phyloP scores from a whole-genome alignment of 2,113 vertebrate genomes.

The Pristiophorus japonicus region DNA sequence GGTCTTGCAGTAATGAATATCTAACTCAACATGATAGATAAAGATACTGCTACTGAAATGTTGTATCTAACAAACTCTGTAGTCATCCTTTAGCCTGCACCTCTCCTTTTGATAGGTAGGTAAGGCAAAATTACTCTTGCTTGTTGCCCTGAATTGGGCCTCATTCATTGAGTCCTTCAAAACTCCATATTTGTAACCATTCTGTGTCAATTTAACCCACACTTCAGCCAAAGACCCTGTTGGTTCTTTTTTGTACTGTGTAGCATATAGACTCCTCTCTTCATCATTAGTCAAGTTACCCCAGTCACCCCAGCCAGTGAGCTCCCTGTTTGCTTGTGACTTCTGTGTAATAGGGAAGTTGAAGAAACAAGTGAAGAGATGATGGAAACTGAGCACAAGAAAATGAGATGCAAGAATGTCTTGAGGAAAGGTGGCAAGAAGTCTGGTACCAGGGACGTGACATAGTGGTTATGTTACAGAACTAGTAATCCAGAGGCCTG shows the following conservation, averaged over 20 bases:
- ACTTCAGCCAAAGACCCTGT: background rate
- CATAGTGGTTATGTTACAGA: no score
- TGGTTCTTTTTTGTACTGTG: background rate
- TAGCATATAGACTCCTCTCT: background rate
- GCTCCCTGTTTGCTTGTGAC: background rate
- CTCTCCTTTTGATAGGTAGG: background rate
- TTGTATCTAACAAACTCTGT: background rate
- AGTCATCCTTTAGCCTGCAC: background rate
- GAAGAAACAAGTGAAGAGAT: background rate
- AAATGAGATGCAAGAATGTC: background rate
- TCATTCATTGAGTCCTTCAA: background rate
- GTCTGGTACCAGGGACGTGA: no score
- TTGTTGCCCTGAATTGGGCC: background rate
- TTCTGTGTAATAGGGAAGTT: background rate
- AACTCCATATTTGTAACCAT: background rate
- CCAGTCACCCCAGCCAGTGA: no score
- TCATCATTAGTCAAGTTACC: background rate
- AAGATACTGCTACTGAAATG: background rate
- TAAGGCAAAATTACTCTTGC: background rate
- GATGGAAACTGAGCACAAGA: no score
- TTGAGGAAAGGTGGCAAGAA: background rate
- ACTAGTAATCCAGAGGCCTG: no score
- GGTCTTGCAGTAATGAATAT: background rate
- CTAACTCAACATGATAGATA: background rate
- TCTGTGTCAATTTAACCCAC: background rate